Evolutionary conservation across 2,113 vertebrate genomes (phyloP).

Genomic region (Triplophysa tibetana): DNA sequence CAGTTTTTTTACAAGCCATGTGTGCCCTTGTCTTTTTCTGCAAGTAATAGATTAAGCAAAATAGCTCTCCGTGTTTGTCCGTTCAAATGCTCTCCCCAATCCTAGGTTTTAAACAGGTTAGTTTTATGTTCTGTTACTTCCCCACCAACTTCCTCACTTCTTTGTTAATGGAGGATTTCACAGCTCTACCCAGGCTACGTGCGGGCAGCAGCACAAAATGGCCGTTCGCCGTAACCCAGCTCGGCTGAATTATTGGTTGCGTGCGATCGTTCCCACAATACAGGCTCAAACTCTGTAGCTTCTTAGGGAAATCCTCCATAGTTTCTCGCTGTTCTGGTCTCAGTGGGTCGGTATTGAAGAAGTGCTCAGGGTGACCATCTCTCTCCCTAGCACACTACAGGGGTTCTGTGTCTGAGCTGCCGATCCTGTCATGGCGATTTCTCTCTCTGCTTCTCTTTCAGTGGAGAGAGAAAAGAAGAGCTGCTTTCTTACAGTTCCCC

Average conservation of each 20-base stretch:
- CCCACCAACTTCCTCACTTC: background rate
- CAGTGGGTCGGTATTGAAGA: conserved; percentile 37
- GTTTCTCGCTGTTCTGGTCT: conserved; percentile 42
- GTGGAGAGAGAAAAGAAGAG: conserved; percentile 22
- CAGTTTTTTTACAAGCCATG: background rate
- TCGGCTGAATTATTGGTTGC: conserved; percentile 21
- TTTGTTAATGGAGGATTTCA: conserved; percentile 22
- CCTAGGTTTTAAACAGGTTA: conserved; percentile 46
- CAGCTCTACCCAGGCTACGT: background rate
- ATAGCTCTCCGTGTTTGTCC: conserved; percentile 54
- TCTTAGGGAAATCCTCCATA: conserved; percentile 3
- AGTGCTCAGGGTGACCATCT: conserved; percentile 29
- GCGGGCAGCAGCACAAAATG: conserved; percentile 47
- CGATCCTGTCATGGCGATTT: conserved; percentile 56
- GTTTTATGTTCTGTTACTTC: conserved; percentile 5
- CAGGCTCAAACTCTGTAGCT: conserved; percentile 13
- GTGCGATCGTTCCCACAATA: conserved; percentile 11
- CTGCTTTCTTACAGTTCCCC: conserved; percentile 17
- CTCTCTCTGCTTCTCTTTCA: conserved; percentile 47
- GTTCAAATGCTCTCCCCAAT: conserved; percentile 48
- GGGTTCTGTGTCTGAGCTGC: conserved; percentile 50
- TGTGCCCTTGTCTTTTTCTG: no score
- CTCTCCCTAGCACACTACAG: conserved; percentile 36
- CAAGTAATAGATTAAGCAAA: conserved; percentile 50
- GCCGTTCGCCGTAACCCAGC: conserved; percentile 30